Evolutionary conservation across 1,140 invertebrate genomes (phyloP), one percentile per base, ranked within the genome.

Genomic region (Drosophila insularis): DNA sequence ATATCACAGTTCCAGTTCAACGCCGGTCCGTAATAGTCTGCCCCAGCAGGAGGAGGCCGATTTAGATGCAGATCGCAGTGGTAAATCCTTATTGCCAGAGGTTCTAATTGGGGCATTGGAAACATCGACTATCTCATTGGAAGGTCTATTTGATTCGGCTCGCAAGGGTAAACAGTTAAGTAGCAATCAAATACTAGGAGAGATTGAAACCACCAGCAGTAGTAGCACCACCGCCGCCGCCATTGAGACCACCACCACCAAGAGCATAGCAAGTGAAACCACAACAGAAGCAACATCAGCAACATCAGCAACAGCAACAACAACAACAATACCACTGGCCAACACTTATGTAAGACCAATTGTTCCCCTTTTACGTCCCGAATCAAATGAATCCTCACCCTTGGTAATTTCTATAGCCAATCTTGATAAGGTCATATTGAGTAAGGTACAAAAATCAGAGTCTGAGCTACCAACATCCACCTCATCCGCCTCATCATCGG

Each of bases 61-160:
- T 13, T 50, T n/a, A 50, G 60, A 74, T n/a, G 21, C 37, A 2
- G 74, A 87, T n/a, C 90, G 90, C n/a, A 74, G 37, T 23, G 90
- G 82, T 31, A 91, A 91, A n/a, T 78, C 90, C 8, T 59, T 90
- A 19, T 35, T 91, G 27, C 89, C 91, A 0, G 91, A 92, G 46
- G 90, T 90, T 0, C 70, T 92, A 46, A 77, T 74, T 21, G 80
- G 74, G 3, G 56, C 74, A 0, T 89, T 92, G 19, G 93, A 95
- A 89, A 93, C 93, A 1, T 95, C 94, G 0, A 95, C 94, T 5
- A 93, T 95, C 68, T 92, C 94, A 31, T 85, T 95, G 71, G 94
- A 95, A 91, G 94, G 92, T 4, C 81, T 95, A 19, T 95, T 95
- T 75, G 93, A 94, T 82, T 93, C 93, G 7, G 92, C 93, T 35